phyloP scores from a whole-genome alignment of 2,888 invertebrate genomes.

The Mythimna impura region DNA sequence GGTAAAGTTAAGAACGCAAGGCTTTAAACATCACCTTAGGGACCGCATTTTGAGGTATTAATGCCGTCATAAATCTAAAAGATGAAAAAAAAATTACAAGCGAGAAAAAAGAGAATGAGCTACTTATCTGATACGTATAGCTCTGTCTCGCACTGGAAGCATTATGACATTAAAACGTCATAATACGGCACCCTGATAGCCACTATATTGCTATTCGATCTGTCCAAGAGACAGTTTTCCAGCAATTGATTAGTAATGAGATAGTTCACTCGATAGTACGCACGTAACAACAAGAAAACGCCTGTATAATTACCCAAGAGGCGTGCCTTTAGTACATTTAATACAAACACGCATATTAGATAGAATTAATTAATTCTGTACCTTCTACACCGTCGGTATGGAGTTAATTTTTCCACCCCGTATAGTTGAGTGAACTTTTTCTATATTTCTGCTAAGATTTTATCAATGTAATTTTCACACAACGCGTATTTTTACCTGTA shows the following conservation, averaged over 20 bases:
- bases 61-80: neutral
- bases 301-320: neutral
- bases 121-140: neutral
- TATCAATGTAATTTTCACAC: conserved; percentile 29
- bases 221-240: conserved; percentile 5
- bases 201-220: neutral
- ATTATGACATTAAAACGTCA: neutral
- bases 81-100: neutral
- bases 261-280: conserved; percentile 37
- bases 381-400: neutral
- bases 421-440: conserved; percentile 33
- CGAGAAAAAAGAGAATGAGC: neutral
- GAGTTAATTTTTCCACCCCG: neutral
- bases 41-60: neutral
- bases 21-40: neutral
- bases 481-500: conserved; percentile 35
- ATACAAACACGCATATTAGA: neutral
- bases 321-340: neutral
- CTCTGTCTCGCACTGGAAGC: neutral
- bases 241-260: neutral
- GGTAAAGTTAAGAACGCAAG: conserved; percentile 22
- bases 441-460: conserved; percentile 6
- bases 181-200: neutral
- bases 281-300: neutral
- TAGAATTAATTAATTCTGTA: neutral